Percentiles rank a stretch among this genome's conserved stretches.
phyloP scores from a whole-genome alignment of 2,113 vertebrate species.

The Tetrax tetrax region DNA sequence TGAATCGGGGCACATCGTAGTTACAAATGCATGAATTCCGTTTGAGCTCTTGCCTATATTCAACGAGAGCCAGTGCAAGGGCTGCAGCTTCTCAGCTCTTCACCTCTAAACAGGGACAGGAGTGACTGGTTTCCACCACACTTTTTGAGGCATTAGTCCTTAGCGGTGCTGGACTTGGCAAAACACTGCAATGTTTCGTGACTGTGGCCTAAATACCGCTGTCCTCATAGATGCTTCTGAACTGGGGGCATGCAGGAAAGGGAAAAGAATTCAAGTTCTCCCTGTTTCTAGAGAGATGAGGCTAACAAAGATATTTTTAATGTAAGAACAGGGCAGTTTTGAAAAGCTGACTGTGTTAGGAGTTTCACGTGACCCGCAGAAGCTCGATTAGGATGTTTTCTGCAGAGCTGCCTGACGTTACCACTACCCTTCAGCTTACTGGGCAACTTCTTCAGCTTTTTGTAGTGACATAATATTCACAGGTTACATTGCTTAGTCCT shows the following conservation, averaged over 20 bases:
- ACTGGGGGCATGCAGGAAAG: not conserved
- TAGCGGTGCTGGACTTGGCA: not conserved
- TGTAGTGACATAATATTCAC: not conserved
- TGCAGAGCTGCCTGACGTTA: not conserved
- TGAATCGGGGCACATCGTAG: not conserved
- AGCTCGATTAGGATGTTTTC: not conserved
- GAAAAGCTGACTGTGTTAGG: not conserved
- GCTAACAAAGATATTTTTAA: not conserved
- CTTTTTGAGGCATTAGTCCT: not conserved
- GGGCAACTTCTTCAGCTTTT: not conserved
- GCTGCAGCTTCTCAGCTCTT: not conserved
- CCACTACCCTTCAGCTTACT: not conserved
- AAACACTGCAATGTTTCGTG: not conserved
- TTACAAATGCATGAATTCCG: not conserved
- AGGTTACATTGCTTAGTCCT: not conserved
- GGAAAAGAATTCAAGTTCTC: not conserved
- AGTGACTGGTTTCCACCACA: not conserved
- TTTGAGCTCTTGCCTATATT: not conserved
- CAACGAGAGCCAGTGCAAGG: not conserved
- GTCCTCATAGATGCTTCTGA: not conserved
- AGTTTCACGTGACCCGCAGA: not conserved
- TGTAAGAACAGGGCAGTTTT: not conserved
- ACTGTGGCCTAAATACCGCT: fast-evolving
- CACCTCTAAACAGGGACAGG: not conserved
- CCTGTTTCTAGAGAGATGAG: not conserved